Evolutionary conservation across 2,113 vertebrate species (phyloP).

Genomic region (Tupaia chinensis): DNA sequence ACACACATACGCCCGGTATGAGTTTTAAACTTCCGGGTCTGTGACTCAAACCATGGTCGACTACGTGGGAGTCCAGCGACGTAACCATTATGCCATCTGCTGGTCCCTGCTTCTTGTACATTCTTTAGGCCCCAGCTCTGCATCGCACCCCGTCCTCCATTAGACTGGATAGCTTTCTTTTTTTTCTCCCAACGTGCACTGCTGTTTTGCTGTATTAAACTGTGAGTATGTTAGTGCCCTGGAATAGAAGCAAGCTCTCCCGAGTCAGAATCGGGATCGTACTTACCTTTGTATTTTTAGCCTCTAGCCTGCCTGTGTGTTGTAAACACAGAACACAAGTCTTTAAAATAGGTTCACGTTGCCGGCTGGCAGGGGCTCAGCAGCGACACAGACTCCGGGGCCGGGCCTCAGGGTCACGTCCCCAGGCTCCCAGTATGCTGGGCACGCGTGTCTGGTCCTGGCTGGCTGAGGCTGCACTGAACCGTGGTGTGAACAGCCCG

Average conservation of each 20-base stretch:
- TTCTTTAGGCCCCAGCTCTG: not conserved
- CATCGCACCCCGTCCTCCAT: not conserved
- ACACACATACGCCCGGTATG: no score
- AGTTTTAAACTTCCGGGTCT: no score
- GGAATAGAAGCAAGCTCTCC: not conserved
- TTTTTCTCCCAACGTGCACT: not conserved
- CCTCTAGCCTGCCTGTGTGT: not conserved
- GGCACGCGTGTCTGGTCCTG: no score
- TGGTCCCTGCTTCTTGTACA: not conserved
- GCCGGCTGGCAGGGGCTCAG: no score
- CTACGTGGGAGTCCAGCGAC: no score
- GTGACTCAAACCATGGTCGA: no score
- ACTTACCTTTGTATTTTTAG: not conserved
- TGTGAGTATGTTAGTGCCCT: not conserved
- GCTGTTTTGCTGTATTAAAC: not conserved
- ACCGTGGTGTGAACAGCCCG: no score
- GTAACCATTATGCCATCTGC: no score
- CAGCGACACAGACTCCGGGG: no score
- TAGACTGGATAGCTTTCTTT: not conserved
- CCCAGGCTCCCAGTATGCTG: no score
- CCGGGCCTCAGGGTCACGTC: no score
- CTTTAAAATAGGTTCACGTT: not conserved
- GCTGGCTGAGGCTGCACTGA: no score
- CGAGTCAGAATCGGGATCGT: not conserved
- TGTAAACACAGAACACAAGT: not conserved